A percentile compares a stretch with the other conserved stretches of the same genome.
Evolutionary conservation across 2,797 vertebrate genomes (phyloP).

Genomic region (Myotis vivesi): DNA sequence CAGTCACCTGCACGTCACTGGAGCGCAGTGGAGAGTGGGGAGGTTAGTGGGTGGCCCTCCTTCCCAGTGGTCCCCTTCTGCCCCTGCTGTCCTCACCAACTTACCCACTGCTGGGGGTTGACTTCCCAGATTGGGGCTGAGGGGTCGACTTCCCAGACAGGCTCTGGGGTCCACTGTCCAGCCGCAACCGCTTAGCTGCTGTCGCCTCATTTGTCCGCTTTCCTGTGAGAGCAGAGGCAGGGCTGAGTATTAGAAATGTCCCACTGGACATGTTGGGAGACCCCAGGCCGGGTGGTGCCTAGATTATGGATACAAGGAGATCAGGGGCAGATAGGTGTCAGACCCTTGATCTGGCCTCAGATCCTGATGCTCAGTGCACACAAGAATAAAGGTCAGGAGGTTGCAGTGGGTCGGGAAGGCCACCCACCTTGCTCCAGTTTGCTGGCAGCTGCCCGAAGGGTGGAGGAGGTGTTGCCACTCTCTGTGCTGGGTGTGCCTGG

Average conservation of each 20-base stretch:
- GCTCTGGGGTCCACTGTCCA: constrained; percentile 89
- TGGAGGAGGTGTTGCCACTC: constrained; percentile 88
- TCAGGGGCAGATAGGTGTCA: constrained; percentile 75
- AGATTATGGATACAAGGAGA: too few species aligned
- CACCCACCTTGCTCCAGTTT: constrained; percentile 91
- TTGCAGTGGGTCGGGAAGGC: accelerated
- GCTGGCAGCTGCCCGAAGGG: constrained; percentile 90
- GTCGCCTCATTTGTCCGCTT: constrained; percentile 84
- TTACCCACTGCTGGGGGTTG: constrained; percentile 92
- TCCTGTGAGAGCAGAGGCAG: constrained; percentile 31
- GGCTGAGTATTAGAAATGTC: too few species aligned
- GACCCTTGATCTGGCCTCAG: constrained; percentile 80
- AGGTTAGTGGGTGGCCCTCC: not conserved
- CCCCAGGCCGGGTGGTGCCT: accelerated
- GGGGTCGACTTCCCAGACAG: constrained; percentile 92
- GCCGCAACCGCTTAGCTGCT: constrained; percentile 90
- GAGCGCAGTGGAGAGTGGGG: not conserved
- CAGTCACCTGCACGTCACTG: constrained; percentile 94
- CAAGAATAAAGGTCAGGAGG: not conserved
- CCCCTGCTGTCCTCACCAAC: not conserved
- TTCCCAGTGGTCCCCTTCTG: accelerated
- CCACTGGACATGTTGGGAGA: not conserved
- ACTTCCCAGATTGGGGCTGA: constrained; percentile 92
- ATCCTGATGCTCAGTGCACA: not conserved
- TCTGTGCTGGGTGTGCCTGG: constrained; percentile 91